Evolutionary conservation across 2,888 invertebrate species (phyloP).

Genomic region (Apoda limacodes): DNA sequence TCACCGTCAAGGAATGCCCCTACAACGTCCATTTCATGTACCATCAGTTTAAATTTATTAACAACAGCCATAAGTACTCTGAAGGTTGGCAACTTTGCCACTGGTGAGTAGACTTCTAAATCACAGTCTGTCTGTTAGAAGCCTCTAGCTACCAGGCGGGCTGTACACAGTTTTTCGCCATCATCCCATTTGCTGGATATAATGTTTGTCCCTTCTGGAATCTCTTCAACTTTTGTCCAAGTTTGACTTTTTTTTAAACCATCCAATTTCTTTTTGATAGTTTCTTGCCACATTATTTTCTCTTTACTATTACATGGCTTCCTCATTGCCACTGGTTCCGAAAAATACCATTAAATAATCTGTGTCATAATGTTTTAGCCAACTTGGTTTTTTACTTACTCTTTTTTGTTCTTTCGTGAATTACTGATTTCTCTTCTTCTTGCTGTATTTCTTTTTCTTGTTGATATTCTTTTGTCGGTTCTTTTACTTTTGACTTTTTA

Average conservation of each 20-base stretch:
- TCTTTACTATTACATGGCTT: constrained; percentile 11
- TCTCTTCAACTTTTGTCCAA: constrained; percentile 4
- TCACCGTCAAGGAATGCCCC: constrained; percentile 18
- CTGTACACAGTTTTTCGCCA: constrained; percentile 16
- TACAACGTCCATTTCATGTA: constrained; percentile 17
- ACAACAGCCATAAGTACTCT: constrained; percentile 15
- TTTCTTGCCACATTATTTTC: constrained; percentile 14
- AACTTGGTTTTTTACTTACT: background rate
- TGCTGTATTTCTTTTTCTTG: background rate
- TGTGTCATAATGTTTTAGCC: background rate
- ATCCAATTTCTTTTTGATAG: constrained; percentile 15
- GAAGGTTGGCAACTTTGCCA: constrained; percentile 12
- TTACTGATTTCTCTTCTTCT: background rate
- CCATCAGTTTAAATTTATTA: constrained; percentile 12
- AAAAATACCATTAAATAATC: background rate
- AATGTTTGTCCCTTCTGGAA: background rate
- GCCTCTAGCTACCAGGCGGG: constrained; percentile 9
- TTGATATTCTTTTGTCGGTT: background rate
- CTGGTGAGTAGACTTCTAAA: constrained; percentile 8
- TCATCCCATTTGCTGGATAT: constrained; percentile 17
- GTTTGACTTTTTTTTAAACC: constrained; percentile 15
- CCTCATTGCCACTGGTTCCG: background rate
- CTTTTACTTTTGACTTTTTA: too few species aligned
- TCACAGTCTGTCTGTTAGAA: background rate
- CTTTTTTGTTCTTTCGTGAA: background rate